Evolutionary conservation across 2,113 vertebrate genomes (phyloP).

Genomic region (Rhynchomys soricoides): DNA sequence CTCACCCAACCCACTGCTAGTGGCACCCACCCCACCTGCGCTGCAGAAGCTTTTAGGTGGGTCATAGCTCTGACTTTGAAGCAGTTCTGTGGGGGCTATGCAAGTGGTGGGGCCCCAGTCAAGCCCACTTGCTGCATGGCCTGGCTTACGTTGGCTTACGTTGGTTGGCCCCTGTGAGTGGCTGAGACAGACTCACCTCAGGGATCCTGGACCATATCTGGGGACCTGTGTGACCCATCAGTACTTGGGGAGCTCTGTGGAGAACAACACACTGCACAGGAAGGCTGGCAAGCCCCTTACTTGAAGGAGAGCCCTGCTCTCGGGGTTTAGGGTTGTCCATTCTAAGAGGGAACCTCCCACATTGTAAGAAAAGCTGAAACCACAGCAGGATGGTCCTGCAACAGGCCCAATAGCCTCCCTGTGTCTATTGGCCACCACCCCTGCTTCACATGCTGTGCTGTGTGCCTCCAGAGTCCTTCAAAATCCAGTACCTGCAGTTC

Average conservation of each 20-base stretch:
- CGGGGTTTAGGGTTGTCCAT: background rate
- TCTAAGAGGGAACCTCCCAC: background rate
- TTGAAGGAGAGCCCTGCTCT: background rate
- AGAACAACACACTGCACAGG: background rate
- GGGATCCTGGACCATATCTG: background rate
- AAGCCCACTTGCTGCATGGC: background rate
- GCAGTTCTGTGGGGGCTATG: background rate
- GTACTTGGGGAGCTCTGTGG: too few species aligned
- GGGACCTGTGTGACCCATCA: background rate
- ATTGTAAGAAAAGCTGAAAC: background rate
- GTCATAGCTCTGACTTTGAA: accelerated
- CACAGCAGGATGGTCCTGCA: background rate
- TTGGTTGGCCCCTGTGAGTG: accelerated
- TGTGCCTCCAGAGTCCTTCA: constrained; percentile 91
- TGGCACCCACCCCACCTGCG: constrained; percentile 93
- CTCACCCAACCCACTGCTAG: constrained; percentile 92
- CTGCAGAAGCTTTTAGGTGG: constrained; percentile 98
- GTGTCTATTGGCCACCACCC: background rate
- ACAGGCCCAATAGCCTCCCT: background rate
- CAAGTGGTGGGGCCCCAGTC: background rate
- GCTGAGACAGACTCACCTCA: background rate
- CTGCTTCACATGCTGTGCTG: background rate
- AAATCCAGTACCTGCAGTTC: constrained; percentile 98
- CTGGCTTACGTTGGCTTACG: background rate
- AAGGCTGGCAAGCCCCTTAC: too few species aligned